phyloP scores from a whole-genome alignment of 2,113 vertebrate species.

The Ammodytes marinus region DNA sequence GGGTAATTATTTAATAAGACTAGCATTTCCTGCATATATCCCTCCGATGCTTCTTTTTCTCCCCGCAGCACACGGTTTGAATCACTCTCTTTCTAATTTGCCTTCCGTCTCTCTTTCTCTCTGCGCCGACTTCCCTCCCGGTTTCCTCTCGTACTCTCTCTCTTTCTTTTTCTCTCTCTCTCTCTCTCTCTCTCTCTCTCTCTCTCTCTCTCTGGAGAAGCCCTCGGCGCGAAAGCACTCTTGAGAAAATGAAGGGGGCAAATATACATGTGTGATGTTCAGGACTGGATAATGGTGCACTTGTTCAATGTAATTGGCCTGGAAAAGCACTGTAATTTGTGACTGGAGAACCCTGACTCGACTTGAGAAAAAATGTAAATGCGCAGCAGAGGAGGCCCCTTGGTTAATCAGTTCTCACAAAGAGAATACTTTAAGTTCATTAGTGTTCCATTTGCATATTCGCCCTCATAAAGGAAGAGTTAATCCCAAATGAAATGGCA shows the following conservation, averaged over 20 bases:
- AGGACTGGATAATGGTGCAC: slow-evolving; percentile 86
- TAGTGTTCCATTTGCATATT: slow-evolving; percentile 82
- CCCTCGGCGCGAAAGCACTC: slow-evolving; percentile 80
- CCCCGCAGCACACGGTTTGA: not conserved
- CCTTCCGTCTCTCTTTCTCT: not conserved
- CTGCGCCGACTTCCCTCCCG: not conserved
- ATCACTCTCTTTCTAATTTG: no score
- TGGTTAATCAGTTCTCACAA: slow-evolving; percentile 85
- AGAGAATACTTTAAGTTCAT: slow-evolving; percentile 86
- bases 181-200: slow-evolving; percentile 52
- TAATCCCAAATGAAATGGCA: slow-evolving; percentile 80
- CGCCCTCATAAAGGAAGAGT: slow-evolving; percentile 75
- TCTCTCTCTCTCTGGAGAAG: slow-evolving; percentile 66
- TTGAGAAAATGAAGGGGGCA: slow-evolving; percentile 87
- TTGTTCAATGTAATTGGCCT: slow-evolving; percentile 85
- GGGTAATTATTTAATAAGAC: slow-evolving; percentile 42
- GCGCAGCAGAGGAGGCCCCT: slow-evolving; percentile 80
- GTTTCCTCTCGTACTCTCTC: slow-evolving; percentile 25
- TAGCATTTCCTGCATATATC: not conserved
- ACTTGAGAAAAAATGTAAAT: slow-evolving; percentile 84
- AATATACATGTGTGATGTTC: slow-evolving; percentile 85
- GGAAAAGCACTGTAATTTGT: slow-evolving; percentile 85
- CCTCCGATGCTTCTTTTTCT: slow-evolving; percentile 5
- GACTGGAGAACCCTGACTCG: slow-evolving; percentile 82
- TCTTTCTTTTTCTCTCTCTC: slow-evolving; percentile 28